Percentiles rank a stretch among this genome's conserved stretches.
phyloP scores from a whole-genome alignment of 2,113 vertebrate species.

The Cyanoliseus patagonus region DNA sequence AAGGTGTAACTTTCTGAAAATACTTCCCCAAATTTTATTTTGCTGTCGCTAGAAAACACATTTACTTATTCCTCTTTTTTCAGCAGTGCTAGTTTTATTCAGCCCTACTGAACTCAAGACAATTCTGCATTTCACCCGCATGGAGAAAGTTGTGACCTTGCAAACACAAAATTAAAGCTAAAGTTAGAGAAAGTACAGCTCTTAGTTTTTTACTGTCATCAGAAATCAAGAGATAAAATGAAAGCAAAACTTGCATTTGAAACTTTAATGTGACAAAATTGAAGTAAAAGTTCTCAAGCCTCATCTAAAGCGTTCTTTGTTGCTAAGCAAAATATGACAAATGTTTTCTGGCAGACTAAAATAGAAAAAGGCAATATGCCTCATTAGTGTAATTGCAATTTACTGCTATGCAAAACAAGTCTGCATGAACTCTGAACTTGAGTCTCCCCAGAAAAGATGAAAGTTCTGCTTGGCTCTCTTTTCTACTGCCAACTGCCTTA shows the following conservation, averaged over 20 bases:
- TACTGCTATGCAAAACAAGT: neutral
- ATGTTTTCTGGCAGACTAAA: neutral
- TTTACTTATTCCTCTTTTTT: neutral
- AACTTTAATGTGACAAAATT: neutral
- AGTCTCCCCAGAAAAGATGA: neutral
- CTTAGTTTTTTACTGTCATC: neutral
- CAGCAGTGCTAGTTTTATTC: neutral
- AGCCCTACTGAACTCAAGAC: neutral
- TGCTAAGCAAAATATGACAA: neutral
- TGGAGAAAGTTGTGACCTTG: neutral
- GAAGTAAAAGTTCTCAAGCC: neutral
- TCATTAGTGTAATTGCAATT: neutral
- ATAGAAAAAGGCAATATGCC: neutral
- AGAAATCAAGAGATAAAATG: neutral
- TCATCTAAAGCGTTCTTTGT: neutral
- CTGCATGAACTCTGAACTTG: neutral
- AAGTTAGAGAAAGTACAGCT: neutral
- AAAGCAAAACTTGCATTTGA: neutral
- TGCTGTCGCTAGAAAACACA: fast-evolving
- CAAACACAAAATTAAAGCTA: neutral
- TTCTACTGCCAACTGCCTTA: neutral
- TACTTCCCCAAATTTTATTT: neutral
- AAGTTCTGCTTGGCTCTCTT: neutral
- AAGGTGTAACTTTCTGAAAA: neutral
- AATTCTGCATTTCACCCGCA: neutral